A percentile compares a stretch with the other conserved stretches of the same genome.
Evolutionary conservation across 1,140 invertebrate genomes (phyloP).

Genomic region (Solen grandis): DNA sequence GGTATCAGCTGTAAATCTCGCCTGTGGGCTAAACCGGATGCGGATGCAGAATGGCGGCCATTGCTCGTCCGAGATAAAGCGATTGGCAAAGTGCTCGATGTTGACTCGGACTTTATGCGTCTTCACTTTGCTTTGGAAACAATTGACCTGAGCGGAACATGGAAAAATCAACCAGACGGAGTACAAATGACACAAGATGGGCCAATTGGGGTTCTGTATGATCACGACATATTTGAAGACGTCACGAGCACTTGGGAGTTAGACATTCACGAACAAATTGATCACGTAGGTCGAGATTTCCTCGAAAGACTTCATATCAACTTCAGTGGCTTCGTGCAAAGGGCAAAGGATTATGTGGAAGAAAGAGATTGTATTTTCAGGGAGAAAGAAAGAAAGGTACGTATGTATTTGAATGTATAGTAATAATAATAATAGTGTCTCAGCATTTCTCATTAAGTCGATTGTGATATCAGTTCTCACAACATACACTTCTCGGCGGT

Average conservation of each 20-base stretch:
- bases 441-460: too few species aligned
- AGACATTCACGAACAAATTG: constrained; percentile 79
- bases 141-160: constrained; percentile 59
- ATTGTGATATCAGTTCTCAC: too few species aligned
- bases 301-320: constrained; percentile 74
- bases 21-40: constrained; percentile 74
- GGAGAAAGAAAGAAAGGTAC: constrained; percentile 70
- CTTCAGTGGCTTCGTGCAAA: constrained; percentile 74
- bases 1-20: constrained; percentile 63
- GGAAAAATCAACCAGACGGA: constrained; percentile 67
- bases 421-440: too few species aligned
- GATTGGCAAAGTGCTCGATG: constrained; percentile 71
- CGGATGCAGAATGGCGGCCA: constrained; percentile 72
- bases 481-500: too few species aligned
- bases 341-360: constrained; percentile 74
- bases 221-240: constrained; percentile 76
- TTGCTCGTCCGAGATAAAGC: constrained; percentile 71
- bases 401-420: too few species aligned
- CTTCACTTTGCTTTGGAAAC: constrained; percentile 73
- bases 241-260: constrained; percentile 75
- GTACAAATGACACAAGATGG: constrained; percentile 51
- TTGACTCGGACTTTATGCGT: constrained; percentile 76
- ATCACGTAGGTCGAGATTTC: constrained; percentile 73
- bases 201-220: constrained; percentile 68
- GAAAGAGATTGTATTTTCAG: constrained; percentile 70